phyloP scores from a whole-genome alignment of 1,140 invertebrate species.

The Lucilia cuprina region DNA sequence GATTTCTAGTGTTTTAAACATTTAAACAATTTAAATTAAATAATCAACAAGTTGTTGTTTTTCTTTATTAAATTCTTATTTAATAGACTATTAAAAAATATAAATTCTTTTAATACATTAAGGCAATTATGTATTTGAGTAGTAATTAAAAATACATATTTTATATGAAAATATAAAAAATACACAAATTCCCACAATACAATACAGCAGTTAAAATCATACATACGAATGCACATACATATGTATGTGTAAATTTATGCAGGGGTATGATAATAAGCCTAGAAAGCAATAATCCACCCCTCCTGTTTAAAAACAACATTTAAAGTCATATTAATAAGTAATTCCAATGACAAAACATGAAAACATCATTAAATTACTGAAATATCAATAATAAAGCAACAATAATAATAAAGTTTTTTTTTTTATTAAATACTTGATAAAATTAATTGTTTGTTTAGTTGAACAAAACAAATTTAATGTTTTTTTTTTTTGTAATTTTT shows the following conservation, averaged over 20 bases:
- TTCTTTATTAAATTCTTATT: not conserved
- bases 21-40: not conserved
- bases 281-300: not conserved
- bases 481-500: constrained; percentile 40
- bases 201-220: too few relatives aligned
- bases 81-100: not conserved
- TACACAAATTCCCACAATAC: not conserved
- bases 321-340: not conserved
- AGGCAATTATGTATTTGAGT: not conserved
- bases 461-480: constrained; percentile 34
- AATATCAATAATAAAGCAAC: not conserved
- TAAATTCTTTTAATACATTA: not conserved
- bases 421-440: too few relatives aligned
- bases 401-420: too few relatives aligned
- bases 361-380: not conserved
- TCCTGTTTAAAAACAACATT: not conserved
- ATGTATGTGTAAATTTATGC: too few relatives aligned
- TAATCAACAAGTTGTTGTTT: not conserved
- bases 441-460: too few relatives aligned
- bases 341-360: constrained; percentile 12
- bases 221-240: too few relatives aligned
- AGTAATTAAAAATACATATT: not conserved
- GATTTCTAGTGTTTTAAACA: not conserved
- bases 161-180: not conserved
- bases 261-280: too few relatives aligned